Conservation (phyloP, 2,113 vertebrate species). For the Podarcis muralis region DNA sequence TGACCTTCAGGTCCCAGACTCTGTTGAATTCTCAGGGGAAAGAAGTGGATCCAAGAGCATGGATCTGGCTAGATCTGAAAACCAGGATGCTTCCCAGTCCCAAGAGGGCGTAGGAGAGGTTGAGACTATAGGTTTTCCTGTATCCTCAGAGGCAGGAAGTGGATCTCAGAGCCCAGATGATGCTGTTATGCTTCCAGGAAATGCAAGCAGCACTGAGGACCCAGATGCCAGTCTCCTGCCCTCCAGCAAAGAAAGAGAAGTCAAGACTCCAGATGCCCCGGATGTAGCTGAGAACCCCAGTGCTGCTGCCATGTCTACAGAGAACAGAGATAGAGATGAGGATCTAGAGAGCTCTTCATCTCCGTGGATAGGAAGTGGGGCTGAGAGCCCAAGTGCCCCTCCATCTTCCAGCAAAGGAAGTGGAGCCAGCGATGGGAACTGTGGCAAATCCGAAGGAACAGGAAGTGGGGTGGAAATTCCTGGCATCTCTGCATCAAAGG, state of each 20-base stretch:
- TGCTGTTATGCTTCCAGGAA: not conserved
- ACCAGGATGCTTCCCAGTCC: not conserved
- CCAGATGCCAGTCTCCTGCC: no score
- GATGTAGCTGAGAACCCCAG: no score
- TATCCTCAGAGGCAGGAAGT: not conserved
- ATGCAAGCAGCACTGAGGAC: no score
- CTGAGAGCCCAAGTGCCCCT: not conserved
- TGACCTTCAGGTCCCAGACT: not conserved
- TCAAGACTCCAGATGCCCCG: no score
- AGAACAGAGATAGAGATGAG: no score
- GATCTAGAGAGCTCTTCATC: no score
- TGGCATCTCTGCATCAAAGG: not conserved
- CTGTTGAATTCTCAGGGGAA: not conserved
- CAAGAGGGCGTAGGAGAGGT: not conserved
- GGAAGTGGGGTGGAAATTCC: not conserved
- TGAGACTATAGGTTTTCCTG: not conserved
- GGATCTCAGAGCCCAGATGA: not conserved
- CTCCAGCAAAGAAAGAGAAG: no score
- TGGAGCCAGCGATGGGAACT: not conserved
- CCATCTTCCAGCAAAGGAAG: not conserved
- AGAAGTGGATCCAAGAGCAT: not conserved
- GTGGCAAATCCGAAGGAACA: not conserved
- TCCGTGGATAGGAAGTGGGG: not conserved
- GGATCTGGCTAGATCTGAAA: not conserved
- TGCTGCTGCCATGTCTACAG: no score